Evolutionary conservation across 2,113 vertebrate species (phyloP), one percentile per base, ranked within the genome.

Genomic region (Synodontis membranacea): DNA sequence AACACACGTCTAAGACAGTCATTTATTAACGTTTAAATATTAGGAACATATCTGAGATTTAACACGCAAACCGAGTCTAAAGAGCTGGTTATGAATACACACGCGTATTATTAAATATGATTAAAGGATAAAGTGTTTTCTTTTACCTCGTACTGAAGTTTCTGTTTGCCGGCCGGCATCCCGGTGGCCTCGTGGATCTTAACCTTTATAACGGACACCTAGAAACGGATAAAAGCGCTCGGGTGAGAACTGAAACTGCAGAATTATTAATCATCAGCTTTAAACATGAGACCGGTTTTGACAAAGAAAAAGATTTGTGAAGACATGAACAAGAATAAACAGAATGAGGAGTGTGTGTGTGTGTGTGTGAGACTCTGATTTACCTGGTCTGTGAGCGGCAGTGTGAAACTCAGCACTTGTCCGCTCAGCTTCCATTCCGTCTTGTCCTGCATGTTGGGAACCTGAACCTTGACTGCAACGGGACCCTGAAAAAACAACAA

Each of bases 371-470:
- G 56, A 48, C 19, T 11, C 28, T 90, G 74, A 31, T 48, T 0
- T 94, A 97, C 98, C 98, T 99, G 98, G 92, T 99, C 98, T 48
- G 98, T 96, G 74, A 99, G 97, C 0, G 98, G 98, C 54, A 99
- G 96, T 4, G 97, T 98, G 93, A 99, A 99, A 91, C 96, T 97
- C 90, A 99, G 92, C 87, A 98, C 95, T 91, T 99, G 98, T 87
- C 98, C 98, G 0, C 95, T 97, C 86, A 99, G 94, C 87, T 99
- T 99, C 98, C 98, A 99, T 96, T 99, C 98, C 0, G 96, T 97
- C 95, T 99, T 99, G 94, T 99, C 98, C 93, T 99, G 98, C 98
- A 99, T 99, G 95, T 98, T 99, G 89, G 97, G 98, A 15, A 99
- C 98, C 82, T 99, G 98, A 11, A 99, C 98, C 94, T 99, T 99